Conservation (phyloP, 2,888 invertebrate species). For the Dolichopus griseipennis region DNA sequence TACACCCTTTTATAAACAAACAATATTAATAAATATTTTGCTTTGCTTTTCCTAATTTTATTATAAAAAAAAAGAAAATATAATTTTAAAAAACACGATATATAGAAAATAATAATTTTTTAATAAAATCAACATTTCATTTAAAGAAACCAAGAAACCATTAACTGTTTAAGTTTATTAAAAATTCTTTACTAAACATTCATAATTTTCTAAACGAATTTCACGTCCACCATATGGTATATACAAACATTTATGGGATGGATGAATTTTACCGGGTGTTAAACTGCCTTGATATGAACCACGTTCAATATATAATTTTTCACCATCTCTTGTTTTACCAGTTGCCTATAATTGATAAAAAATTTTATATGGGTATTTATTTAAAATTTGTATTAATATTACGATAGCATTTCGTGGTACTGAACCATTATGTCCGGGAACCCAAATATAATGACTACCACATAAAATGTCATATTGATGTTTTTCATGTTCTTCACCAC, state of each 20-base stretch:
- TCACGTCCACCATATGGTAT: slow-evolving; percentile 44
- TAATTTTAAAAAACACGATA: too few relatives aligned
- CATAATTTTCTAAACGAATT: slow-evolving; percentile 35
- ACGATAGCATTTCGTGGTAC: slow-evolving; percentile 38
- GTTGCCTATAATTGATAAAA: slow-evolving; percentile 21
- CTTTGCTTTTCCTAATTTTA: too few relatives aligned
- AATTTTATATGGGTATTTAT: too few relatives aligned
- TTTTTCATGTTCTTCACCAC: slow-evolving; percentile 47
- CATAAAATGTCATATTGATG: slow-evolving; percentile 46
- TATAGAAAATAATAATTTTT: too few relatives aligned
- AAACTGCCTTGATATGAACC: slow-evolving; percentile 47
- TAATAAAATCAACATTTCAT: too few relatives aligned
- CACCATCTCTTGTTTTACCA: slow-evolving; percentile 46
- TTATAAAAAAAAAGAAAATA: too few relatives aligned
- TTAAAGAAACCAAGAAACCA: too few relatives aligned
- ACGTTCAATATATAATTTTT: slow-evolving; percentile 49
- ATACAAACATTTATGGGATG: slow-evolving; percentile 46
- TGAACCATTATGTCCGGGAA: slow-evolving; percentile 37
- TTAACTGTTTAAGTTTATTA: neutral
- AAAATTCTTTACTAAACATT: slow-evolving; percentile 37
- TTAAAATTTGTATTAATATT: neutral
- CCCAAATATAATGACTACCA: slow-evolving; percentile 50
- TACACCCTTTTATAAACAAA: too few relatives aligned
- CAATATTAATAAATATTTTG: too few relatives aligned
- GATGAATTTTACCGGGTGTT: slow-evolving; percentile 52